Evolutionary conservation across 2,113 vertebrate genomes (phyloP).

Genomic region (Corapipo altera): DNA sequence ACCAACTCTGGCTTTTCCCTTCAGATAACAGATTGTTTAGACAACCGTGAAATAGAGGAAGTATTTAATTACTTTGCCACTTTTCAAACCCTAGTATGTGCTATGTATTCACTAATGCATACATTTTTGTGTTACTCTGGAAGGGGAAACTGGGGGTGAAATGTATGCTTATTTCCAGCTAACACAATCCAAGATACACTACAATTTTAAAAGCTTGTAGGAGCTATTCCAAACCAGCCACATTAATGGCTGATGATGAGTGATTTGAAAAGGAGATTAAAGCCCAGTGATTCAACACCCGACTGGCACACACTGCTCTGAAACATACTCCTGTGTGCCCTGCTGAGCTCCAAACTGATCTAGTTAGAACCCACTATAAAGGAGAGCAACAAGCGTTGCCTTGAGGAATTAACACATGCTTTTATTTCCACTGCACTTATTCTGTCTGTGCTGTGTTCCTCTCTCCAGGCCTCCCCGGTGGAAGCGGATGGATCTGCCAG

Average conservation of each 20-base stretch:
- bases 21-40: slow-evolving; percentile 50
- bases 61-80: slow-evolving; percentile 42
- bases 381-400: background rate
- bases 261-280: background rate
- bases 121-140: background rate
- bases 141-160: slow-evolving; percentile 2
- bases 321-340: background rate
- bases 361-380: background rate
- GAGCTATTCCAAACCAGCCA: slow-evolving; percentile 1
- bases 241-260: background rate
- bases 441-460: background rate
- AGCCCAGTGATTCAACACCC: background rate
- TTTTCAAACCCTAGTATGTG: background rate
- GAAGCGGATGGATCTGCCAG: slow-evolving; percentile 2
- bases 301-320: fast-evolving
- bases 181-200: slow-evolving; percentile 21
- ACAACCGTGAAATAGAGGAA: slow-evolving; percentile 53
- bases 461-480: background rate
- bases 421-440: background rate
- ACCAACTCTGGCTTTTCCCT: background rate
- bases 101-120: slow-evolving; percentile 6
- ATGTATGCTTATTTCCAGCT: slow-evolving; percentile 34
- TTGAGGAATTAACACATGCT: background rate
- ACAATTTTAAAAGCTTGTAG: background rate
- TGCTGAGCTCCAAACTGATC: background rate